Evolutionary conservation across 2,113 vertebrate genomes (phyloP), one percentile per base, ranked within the genome.

Genomic region (Sakesphorus luctuosus): DNA sequence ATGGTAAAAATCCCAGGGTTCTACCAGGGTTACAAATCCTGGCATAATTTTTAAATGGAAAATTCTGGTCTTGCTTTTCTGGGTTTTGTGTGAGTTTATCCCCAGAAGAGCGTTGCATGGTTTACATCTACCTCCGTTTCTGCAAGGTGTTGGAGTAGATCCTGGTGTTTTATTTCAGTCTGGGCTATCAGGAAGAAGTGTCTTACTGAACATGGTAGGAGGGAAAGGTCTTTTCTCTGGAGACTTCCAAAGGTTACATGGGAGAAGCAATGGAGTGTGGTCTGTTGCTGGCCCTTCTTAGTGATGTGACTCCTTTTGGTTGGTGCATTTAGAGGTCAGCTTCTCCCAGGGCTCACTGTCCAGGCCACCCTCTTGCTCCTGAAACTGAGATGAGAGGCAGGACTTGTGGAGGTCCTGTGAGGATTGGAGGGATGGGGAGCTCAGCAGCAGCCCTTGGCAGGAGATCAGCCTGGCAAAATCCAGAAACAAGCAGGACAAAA

Each of bases 1-100:
- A 94, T 8, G 18, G 72, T 68, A 91, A 81, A 97, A 94, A 86
- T 94, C 55, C 52, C 52, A 31, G 89, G 81, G 76, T 95, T 95
- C 72, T 73, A 85, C 94, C 73, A 80, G 25, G 44, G 59, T 75
- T 89, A 92, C 69, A 93, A 94, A 93, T 94, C 58, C 92, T 89
- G 73, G 28, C 40, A 38, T 77, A 46, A 62, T 36, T 91, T 94
- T 96, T 94, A 82, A 90, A 87, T 49, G 44, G 65, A 81, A 90
- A 73, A 35, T 44, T 91, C 85, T 90, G 44, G 29, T 58, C 83
- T 93, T 90, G 25, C 29, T 52, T 87, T 87, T 78, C 44, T 89
- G 26, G 20, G 44, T 4, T 74, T 83, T 69, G 28, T 88, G 58
- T 63, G 52, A 29, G 40, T 65, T 91, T 46, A 35, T 67, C 71